Percentiles rank a stretch among this genome's conserved stretches.
Evolutionary conservation across 2,797 vertebrate genomes (phyloP).

Genomic region (Loris lydekkerianus): DNA sequence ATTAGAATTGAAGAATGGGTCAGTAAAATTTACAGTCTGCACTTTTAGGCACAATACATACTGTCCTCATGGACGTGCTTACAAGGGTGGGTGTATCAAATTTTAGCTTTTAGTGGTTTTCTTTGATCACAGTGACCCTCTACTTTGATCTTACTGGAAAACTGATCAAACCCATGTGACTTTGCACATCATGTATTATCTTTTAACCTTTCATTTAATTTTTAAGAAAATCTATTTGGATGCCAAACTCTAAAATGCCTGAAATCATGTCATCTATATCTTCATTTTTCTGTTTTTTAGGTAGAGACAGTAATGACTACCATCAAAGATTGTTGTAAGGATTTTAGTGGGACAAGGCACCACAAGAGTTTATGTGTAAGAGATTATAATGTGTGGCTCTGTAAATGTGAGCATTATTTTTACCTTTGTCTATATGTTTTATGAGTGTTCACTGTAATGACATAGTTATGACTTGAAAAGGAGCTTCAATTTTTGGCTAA

Average conservation of each 20-base stretch:
- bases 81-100: neutral
- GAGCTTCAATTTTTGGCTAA: neutral
- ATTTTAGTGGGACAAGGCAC: neutral
- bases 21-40: neutral
- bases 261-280: neutral
- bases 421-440: neutral
- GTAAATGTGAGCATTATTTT: constrained; percentile 1
- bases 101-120: neutral
- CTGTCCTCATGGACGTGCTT: neutral
- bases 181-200: neutral
- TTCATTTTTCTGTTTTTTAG: neutral
- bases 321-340: neutral
- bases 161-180: neutral
- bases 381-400: neutral
- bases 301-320: neutral
- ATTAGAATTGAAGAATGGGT: constrained; percentile 37
- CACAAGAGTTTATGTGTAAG: neutral
- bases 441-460: neutral
- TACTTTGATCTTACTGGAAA: neutral
- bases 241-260: neutral
- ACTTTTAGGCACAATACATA: neutral
- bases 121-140: neutral
- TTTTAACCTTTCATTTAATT: neutral
- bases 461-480: neutral
- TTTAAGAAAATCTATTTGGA: neutral